Evolutionary conservation across 2,113 vertebrate genomes (phyloP).

Genomic region (Phoenicopterus ruber): DNA sequence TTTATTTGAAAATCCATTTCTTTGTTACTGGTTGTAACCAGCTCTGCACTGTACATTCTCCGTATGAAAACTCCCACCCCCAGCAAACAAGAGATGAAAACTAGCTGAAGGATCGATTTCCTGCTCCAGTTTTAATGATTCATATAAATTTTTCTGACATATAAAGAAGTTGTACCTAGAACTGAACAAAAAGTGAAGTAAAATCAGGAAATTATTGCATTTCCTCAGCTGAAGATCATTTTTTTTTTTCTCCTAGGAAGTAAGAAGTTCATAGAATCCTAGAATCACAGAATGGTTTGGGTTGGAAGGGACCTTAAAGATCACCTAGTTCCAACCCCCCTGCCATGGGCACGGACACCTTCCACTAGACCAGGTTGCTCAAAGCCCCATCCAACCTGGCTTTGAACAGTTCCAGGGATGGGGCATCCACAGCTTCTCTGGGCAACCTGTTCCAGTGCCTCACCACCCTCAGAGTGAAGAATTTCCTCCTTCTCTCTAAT

Average conservation of each 20-base stretch:
- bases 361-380: too few relatives aligned
- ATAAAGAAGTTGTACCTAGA: neutral
- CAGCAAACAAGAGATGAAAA: neutral
- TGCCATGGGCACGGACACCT: too few relatives aligned
- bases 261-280: neutral
- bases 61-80: neutral
- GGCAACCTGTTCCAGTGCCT: too few relatives aligned
- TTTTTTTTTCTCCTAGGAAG: neutral
- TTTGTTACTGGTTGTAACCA: neutral
- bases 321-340: too few relatives aligned
- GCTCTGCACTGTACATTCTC: neutral
- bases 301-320: too few relatives aligned
- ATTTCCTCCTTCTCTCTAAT: too few relatives aligned
- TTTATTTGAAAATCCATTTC: neutral
- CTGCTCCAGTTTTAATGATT: neutral
- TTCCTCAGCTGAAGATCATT: neutral
- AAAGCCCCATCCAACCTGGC: too few relatives aligned
- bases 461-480: too few relatives aligned
- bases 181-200: neutral
- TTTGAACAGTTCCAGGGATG: too few relatives aligned
- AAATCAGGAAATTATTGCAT: constrained; percentile 8
- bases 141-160: neutral
- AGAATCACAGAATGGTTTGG: too few relatives aligned
- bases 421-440: too few relatives aligned
- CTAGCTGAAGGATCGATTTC: neutral